Evolutionary conservation across 1,140 invertebrate species (phyloP).

Genomic region (Sycophila sp.): DNA sequence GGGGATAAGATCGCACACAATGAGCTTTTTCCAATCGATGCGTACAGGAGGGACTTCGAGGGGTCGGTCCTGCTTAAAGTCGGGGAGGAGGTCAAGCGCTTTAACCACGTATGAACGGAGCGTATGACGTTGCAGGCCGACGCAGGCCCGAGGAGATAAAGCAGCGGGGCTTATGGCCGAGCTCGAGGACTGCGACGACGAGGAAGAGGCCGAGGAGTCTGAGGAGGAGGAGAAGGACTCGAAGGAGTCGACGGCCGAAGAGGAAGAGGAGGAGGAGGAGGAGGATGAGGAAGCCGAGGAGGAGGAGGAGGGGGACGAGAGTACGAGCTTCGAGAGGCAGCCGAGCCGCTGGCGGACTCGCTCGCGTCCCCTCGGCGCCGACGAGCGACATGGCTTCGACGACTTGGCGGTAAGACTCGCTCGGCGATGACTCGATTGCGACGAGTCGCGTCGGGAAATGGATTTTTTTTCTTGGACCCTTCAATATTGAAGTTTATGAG

Average conservation of each 20-base stretch:
- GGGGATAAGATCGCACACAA: too few species aligned
- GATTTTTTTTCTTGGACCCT: not conserved
- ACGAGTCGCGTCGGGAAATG: not conserved
- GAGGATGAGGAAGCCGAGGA: not conserved
- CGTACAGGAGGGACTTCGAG: not conserved
- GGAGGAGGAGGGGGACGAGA: constrained; percentile 22
- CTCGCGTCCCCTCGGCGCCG: too few species aligned
- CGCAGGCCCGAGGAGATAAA: not conserved
- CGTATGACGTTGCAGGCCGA: constrained; percentile 10
- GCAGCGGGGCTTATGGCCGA: not conserved
- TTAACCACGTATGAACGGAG: not conserved
- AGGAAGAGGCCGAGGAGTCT: not conserved
- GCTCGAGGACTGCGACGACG: constrained; percentile 2
- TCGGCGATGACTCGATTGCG: not conserved
- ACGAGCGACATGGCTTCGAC: too few species aligned
- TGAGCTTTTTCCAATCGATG: not conserved
- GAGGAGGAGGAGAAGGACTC: not conserved
- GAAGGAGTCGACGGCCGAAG: not conserved
- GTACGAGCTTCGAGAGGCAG: not conserved
- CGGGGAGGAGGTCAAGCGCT: too few species aligned
- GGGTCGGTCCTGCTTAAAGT: too few species aligned
- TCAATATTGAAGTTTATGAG: not conserved
- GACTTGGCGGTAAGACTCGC: too few species aligned
- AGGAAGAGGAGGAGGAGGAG: not conserved
- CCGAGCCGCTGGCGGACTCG: too few species aligned